Conservation (phyloP, 2,888 invertebrate species). For the Hoplodrina blanda region DNA sequence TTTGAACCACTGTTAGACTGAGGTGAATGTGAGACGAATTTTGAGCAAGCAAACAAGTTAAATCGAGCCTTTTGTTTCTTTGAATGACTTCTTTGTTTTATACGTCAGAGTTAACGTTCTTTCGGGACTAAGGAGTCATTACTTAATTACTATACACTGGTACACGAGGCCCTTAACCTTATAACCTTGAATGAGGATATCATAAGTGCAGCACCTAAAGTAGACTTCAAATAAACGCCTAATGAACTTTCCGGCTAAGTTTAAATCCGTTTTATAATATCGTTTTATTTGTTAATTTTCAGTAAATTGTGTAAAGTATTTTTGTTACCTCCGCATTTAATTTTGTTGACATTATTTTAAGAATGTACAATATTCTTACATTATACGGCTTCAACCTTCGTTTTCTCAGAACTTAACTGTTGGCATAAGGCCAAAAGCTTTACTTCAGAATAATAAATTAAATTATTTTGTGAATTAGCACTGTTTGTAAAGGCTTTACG, state of each 20-base stretch:
- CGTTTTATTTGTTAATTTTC: conserved; percentile 4
- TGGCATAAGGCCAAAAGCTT: conserved; percentile 43
- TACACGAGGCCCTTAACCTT: too few relatives aligned
- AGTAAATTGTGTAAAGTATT: conserved; percentile 1
- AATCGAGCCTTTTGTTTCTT: conserved; percentile 15
- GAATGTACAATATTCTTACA: conserved; percentile 44
- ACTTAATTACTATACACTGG: neutral
- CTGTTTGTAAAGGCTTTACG: conserved; percentile 49
- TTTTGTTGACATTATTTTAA: conserved; percentile 33
- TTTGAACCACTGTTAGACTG: conserved; percentile 49
- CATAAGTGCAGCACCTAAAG: neutral
- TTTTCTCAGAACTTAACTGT: conserved; percentile 49
- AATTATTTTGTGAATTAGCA: conserved; percentile 52
- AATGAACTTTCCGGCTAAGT: neutral
- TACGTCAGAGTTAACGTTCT: neutral
- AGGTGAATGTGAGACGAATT: conserved; percentile 42
- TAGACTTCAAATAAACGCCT: neutral
- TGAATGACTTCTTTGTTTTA: conserved; percentile 7
- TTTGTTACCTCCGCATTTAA: conserved; percentile 14
- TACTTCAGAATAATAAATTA: conserved; percentile 49
- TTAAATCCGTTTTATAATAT: neutral
- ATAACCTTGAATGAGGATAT: neutral
- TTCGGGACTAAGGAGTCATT: neutral
- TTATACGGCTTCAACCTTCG: conserved; percentile 45
- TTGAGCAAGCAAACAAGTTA: conserved; percentile 27